These are phyloP conservation scores for Sabatieria punctata DNA, from an alignment of 2,888 invertebrate species.

Conservation along the genomic window DNA sequence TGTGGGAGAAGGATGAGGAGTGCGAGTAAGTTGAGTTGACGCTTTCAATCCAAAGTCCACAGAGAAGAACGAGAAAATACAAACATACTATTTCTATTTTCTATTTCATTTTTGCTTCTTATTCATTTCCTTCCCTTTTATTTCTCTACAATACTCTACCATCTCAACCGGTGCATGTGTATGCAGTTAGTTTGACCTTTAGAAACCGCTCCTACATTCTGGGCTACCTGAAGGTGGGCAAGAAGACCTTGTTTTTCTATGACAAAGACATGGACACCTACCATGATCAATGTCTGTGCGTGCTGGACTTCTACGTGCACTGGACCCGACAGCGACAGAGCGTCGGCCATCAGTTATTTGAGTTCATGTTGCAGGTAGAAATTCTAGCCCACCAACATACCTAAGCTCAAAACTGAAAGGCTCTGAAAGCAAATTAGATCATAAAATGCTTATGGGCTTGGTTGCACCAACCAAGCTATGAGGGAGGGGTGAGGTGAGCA, in stretches of 20 bases:
- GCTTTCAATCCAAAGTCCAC: neutral
- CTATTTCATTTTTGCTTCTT: no score
- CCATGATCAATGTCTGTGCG: slow-evolving; percentile 55
- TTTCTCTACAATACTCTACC: no score
- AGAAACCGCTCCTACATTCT: slow-evolving; percentile 32
- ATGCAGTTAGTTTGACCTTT: no score
- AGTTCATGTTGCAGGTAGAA: slow-evolving; percentile 63
- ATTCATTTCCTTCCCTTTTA: no score
- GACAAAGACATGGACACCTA: slow-evolving; percentile 21
- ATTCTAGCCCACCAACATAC: no score
- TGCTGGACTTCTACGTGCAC: slow-evolving; percentile 79
- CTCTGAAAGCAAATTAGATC: no score
- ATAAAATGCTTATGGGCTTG: no score
- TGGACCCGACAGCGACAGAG: slow-evolving; percentile 67
- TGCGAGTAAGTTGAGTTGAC: neutral
- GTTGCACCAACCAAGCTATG: no score
- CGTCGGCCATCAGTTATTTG: slow-evolving; percentile 62
- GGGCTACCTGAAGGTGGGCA: slow-evolving; percentile 73
- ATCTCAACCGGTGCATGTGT: no score
- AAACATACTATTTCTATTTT: no score
- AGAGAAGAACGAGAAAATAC: neutral
- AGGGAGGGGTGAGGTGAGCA: no score
- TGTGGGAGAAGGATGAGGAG: slow-evolving; percentile 22
- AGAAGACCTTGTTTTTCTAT: slow-evolving; percentile 63
- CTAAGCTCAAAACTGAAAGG: neutral